Base-by-base conservation (phyloP, 2,888 invertebrate species). In the Cheilosia vulpina region DNA sequence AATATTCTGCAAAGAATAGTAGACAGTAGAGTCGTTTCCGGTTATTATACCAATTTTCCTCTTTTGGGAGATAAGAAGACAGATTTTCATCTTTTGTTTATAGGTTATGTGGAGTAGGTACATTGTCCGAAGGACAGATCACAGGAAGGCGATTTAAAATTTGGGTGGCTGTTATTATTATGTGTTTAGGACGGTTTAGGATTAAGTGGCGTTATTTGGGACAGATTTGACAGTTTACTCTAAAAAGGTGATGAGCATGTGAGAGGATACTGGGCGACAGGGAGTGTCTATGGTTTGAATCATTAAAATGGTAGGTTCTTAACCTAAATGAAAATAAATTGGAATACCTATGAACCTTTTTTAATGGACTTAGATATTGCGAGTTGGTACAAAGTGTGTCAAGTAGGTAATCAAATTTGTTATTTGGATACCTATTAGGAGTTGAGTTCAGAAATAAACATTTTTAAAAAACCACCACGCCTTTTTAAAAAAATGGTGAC, bases 1-100 rank as follows among this genome's bases (percentile, higher is more conserved):
- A 84, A 84, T 79, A 79, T 81, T 81, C 58, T 68, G 71, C 75
- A 71, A 75, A 66, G 84, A 79, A 84, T 69, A 71, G 80, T 80
- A 62, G 73, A 84, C 65, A 71, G 80, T 76, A 62, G 73, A 60
- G 71, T 57, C 79, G 65, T 75, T 80, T 78, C 77, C 77, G 77
- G 77, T 78, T 78, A 78, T 78, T 69, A 78, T 69, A 53, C 21
- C 68, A 63, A 78, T 60, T 69, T 60, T 69, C 47, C 47, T 57
- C 62, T 71, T 6, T 62, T 63, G 38, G 53, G 34, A 55, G 68
- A 47, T 77, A 53, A 62, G 21, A 55, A 55, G 21, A 55, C 47
- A 69, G 24, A 24, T 52, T 78, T 69, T 55, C 60, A 69, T 77
- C 68, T 62, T 50, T 77, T 62, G 62, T 71, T 69, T 31, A 47